Conservation (phyloP, 2,797 vertebrate species). For the Gymnocypris eckloni region DNA sequence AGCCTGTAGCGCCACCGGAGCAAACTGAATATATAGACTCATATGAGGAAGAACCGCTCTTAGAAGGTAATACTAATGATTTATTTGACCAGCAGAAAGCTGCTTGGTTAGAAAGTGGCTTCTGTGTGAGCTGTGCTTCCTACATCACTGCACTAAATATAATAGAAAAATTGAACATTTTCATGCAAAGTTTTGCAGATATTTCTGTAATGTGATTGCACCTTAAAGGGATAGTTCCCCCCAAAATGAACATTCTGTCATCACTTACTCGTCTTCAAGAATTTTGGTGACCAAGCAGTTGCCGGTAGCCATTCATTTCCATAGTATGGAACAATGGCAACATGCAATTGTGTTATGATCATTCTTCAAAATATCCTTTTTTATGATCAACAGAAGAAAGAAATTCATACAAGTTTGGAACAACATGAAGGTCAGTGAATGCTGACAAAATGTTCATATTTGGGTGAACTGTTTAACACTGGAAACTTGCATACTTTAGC, state of each 20-base stretch:
- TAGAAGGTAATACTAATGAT: slow-evolving; percentile 66
- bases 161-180: too few relatives aligned
- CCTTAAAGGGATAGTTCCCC: neutral
- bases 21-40: slow-evolving; percentile 40
- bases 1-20: slow-evolving; percentile 57
- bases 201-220: neutral
- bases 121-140: neutral
- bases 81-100: too few relatives aligned
- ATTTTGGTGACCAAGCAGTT: too few relatives aligned
- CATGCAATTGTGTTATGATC: neutral
- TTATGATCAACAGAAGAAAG: neutral
- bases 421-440: neutral
- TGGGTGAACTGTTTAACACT: neutral
- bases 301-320: too few relatives aligned
- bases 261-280: neutral
- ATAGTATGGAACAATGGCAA: too few relatives aligned
- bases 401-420: neutral
- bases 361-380: too few relatives aligned
- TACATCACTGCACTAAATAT: neutral
- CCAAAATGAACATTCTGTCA: neutral
- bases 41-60: slow-evolving; percentile 70
- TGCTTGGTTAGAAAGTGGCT: neutral
- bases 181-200: too few relatives aligned
- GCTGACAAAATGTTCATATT: neutral
- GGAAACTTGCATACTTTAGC: neutral